Percentiles rank a stretch among this genome's conserved stretches.
Conservation (phyloP, 2,888 invertebrate species). For the Penaeus monodon region DNA sequence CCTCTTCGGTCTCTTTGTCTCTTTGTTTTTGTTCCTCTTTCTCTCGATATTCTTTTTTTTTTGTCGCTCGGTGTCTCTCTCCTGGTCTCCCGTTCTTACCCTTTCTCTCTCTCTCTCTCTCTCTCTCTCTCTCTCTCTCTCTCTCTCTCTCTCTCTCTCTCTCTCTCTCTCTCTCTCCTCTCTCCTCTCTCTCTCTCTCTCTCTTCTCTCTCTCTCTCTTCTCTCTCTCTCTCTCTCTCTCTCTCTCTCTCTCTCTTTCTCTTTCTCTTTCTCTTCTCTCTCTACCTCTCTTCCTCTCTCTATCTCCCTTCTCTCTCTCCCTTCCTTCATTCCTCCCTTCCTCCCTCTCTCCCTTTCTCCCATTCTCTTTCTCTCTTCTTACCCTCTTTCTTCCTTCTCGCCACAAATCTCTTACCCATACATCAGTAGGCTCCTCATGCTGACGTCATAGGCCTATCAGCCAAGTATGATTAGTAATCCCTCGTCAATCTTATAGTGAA, state of each 20-base stretch:
- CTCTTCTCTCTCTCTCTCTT: constrained; percentile 16
- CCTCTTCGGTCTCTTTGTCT: too few relatives aligned
- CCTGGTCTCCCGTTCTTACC: neutral
- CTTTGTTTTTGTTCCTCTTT: too few relatives aligned
- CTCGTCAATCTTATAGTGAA: too few relatives aligned
- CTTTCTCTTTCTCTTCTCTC: neutral
- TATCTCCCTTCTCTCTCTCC: neutral
- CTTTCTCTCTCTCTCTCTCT: constrained; percentile 26
- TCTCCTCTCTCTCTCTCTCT: too few relatives aligned
- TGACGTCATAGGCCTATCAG: too few relatives aligned
- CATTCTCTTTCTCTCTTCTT: neutral
- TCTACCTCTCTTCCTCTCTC: constrained; percentile 2
- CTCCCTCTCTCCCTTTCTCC: neutral
- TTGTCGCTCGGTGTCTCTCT: too few relatives aligned
- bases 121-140: constrained; percentile 28
- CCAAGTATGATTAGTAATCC: too few relatives aligned
- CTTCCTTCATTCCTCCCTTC: neutral
- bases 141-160: constrained; percentile 14
- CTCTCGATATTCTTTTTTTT: too few relatives aligned
- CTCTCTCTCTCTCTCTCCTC: neutral
- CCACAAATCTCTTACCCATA: too few relatives aligned
- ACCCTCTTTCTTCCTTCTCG: neutral
- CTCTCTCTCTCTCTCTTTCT: neutral
- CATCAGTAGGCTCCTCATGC: too few relatives aligned
- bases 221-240: too few relatives aligned